Evolutionary conservation across 2,888 invertebrate species (phyloP), one percentile per base, ranked within the genome.

Genomic region (Phragmatobia fuliginosa): DNA sequence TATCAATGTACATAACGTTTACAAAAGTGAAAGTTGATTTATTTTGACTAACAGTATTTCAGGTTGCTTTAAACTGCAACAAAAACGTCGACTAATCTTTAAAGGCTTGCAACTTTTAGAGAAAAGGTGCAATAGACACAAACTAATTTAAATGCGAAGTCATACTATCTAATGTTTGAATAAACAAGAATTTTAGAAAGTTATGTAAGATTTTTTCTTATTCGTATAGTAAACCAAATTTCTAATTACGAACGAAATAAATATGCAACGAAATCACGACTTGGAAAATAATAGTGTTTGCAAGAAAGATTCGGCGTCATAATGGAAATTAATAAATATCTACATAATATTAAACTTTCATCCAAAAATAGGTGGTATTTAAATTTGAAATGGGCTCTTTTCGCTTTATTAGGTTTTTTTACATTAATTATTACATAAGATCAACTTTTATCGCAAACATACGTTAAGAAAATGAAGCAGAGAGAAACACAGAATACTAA

Each of bases 21-120:
- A 75, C 71, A 78, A 77, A 80, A 84, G 84, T 75, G 84, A 87
- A 86, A 87, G 87, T 79, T 62, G 64, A 69, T 80, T 79, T 83
- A 75, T 78, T 78, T 76, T 76, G 68, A 62, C 63, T 25, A 67
- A 81, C 75, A 77, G 75, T 72, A 62, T 63, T 74, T 74, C 70
- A 77, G 63, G n/a, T 73, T 74, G 63, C 65, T 65, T 67, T 60
- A 36, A 41, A 62, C 62, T 58, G 61, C 58, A 73, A 59, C 62
- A 66, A 61, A 49, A 71, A 73, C 21, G 45, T 21, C 45, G 21
- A 49, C 45, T 62, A 62, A 62, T 66, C 60, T 71, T 67, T 64
- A 60, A 67, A 66, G 36, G 45, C 14, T 33, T 49, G 65, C 62
- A 65, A 25, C 36, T 71, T 65, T 32, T 52, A 32, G 49, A 31